Base-by-base conservation (phyloP, 2,113 vertebrate species). In the Chitala chitala region DNA sequence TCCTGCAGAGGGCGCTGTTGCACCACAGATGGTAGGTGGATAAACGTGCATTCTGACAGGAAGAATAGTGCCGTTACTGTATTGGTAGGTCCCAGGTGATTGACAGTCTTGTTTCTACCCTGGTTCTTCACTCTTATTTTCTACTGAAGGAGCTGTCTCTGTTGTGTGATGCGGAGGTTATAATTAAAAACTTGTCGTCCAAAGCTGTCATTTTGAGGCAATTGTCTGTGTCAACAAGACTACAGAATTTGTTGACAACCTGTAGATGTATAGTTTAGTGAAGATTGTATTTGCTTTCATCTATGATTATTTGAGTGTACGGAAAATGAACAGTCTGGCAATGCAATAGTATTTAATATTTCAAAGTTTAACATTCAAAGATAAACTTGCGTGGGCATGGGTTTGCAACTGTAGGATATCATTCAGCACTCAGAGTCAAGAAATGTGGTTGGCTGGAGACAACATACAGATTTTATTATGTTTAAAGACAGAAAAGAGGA, bases 1-100 rank as follows among this genome's bases (percentile, higher is more conserved):
- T 13, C 13, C 75, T 64, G 48, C 64, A 81, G 82, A 79, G 76
- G 76, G 79, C 78, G 76, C 46, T 78, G 61, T 78, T 78, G 75
- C n/a, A 48, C 50, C 68, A 69, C 22, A 63, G 58, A 61, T 69
- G 59, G n/a, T 10, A 22, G 33, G 31, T 5, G 5, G 53, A 42
- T 5, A 22, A 4, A 2, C 10, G 1, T 12, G 53, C 53, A 36
- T 36, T 51, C 36, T 69, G 66, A 54, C 64, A 69, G 74, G 26
- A 53, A 56, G 65, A 61, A 72, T 44, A 64, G 8, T 54, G 31
- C 64, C 15, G 2, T 20, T 70, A 46, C 48, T 20, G 33, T 31
- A 26, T 65, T 54, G n/a, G 33, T 4, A 64, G 56, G 58, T 71
- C 69, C 46, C 69, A 1, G 33, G 12, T 65, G 75, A 72, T 65